A percentile compares a stretch with the other conserved stretches of the same genome.
These are phyloP conservation scores for Andricus grossulariae DNA, from an alignment of 1,140 invertebrate species.

Conservation along the genomic window DNA sequence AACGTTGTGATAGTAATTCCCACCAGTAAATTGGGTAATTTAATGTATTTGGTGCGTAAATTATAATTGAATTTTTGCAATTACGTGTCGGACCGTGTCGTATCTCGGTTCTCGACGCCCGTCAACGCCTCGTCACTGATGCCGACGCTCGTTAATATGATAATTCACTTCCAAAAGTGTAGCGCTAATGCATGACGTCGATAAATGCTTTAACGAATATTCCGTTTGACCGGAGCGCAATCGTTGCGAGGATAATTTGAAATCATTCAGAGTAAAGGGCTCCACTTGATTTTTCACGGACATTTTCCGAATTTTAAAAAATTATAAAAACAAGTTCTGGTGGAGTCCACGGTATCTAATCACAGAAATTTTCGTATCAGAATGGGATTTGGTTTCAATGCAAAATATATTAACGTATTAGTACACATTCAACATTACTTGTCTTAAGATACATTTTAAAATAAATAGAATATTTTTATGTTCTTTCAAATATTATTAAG, in stretches of 20 bases:
- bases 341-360: too few species aligned
- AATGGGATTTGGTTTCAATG: too few species aligned
- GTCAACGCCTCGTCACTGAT: constrained; percentile 21
- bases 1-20: constrained; percentile 29
- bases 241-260: constrained; percentile 12
- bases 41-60: constrained; percentile 30
- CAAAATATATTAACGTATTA: too few species aligned
- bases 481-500: too few species aligned
- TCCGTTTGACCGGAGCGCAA: constrained; percentile 22
- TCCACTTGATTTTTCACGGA: too few species aligned
- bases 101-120: constrained; percentile 32
- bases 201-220: constrained; percentile 32
- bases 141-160: constrained; percentile 27
- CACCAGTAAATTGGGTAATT: constrained; percentile 35
- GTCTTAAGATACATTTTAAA: too few species aligned
- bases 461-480: too few species aligned
- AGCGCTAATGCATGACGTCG: constrained; percentile 23
- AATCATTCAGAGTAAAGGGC: constrained; percentile 7
- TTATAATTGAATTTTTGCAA: constrained; percentile 53
- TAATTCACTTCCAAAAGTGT: constrained; percentile 30
- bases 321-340: too few species aligned
- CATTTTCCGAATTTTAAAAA: too few species aligned
- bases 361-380: too few species aligned
- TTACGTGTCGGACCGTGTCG: constrained; percentile 33
- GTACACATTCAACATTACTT: too few species aligned